Evolutionary conservation across 2,113 vertebrate genomes (phyloP), one percentile per base, ranked within the genome.

Genomic region (Alligator mississippiensis): DNA sequence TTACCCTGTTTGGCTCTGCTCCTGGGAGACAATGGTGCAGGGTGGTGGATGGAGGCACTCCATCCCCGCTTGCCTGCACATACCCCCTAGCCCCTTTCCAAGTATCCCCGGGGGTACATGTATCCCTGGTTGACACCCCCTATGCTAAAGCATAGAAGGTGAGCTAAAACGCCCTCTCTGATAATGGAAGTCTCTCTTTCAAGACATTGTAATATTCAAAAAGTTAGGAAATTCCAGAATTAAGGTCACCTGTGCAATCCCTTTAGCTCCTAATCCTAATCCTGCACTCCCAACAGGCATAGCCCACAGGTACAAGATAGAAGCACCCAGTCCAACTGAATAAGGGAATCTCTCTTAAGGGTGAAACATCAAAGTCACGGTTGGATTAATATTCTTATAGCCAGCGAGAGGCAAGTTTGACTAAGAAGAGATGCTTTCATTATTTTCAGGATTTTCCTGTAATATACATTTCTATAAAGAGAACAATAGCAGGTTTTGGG

Each of bases 261-360:
- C 21, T 5, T 25, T 1, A 62, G 38, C 14, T 72, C 21, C 1
- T 68, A 7, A 25, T 18, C 11, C 85, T 90, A 22, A 80, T 79
- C 12, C 2, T 64, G 5, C 2, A 14, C 0, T 1, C 9, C 66
- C 76, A 3, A 11, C 5, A 54, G 3, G n/a, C 87, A 81, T 38
- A 68, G 59, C 13, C 78, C 15, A 78, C 82, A 92, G 24, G 3
- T 62, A 14, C 22, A 9, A 62, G 24, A 62, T 9, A 11, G 61
- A 24, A 62, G 17, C 19, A 90, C 72, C 72, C 21, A 85, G 0
- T 3, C 25, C 61, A 27, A n/a, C 80, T 61, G 55, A 88, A 2
- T 4, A 68, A 78, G n/a, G 57, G 2, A 0, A 3, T 61, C 2
- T 70, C 74, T 77, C 17, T 6, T 2, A 66, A 34, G 17, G 64